These are phyloP conservation scores for Bufo gargarizans DNA, from an alignment of 2,113 vertebrate genomes.

Conservation along the genomic window DNA sequence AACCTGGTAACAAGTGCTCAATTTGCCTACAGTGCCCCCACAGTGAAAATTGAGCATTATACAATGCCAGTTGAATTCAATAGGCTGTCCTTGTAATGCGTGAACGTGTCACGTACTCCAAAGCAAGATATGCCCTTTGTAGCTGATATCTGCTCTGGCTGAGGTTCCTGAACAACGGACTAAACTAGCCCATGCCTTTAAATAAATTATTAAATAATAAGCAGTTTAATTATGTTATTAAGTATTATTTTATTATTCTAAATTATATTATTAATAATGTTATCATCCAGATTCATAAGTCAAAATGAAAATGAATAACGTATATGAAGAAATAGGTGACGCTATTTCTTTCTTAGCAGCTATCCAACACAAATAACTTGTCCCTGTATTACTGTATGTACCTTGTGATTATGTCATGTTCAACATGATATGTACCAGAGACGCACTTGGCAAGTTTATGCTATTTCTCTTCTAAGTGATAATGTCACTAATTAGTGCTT, in stretches of 20 bases:
- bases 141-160: background rate
- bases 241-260: background rate
- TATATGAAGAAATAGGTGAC: background rate
- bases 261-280: background rate
- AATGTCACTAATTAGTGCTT: slow-evolving; percentile 63
- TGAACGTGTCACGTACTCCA: background rate
- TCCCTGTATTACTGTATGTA: background rate
- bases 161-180: background rate
- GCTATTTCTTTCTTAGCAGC: background rate
- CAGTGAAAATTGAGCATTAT: background rate
- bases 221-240: too few relatives aligned
- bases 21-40: background rate
- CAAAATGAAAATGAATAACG: background rate
- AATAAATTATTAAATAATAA: background rate
- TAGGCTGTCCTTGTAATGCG: too few relatives aligned
- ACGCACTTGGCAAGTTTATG: slow-evolving; percentile 45
- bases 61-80: background rate
- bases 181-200: background rate
- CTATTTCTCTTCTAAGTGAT: slow-evolving; percentile 54
- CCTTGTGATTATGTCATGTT: background rate
- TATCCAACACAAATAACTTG: slow-evolving; percentile 8
- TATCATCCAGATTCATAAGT: background rate
- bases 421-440: slow-evolving; percentile 57
- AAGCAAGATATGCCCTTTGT: background rate
- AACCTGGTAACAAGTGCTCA: background rate